A percentile compares a stretch with the other conserved stretches of the same genome.
Evolutionary conservation across 2,113 vertebrate genomes (phyloP).

Genomic region (Xerus inauris): DNA sequence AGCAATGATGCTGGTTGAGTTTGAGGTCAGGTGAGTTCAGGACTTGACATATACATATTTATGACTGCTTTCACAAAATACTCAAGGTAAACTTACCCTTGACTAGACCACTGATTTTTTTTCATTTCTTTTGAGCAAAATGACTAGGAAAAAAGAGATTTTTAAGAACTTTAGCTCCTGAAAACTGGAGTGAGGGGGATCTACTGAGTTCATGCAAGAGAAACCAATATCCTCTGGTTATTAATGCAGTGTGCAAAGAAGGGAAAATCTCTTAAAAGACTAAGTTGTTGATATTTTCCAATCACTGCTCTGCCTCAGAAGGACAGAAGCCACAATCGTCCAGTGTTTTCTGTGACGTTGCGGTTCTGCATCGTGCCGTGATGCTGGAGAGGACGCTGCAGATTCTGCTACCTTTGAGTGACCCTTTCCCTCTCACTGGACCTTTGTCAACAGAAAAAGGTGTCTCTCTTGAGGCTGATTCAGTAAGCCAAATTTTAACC

Average conservation of each 20-base stretch:
- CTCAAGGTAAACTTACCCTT: background rate
- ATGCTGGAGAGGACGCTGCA: background rate
- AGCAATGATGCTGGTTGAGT: background rate
- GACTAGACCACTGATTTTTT: background rate
- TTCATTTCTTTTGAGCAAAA: background rate
- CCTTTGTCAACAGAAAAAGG: conserved; percentile 77
- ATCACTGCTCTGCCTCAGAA: background rate
- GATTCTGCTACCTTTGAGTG: conserved; percentile 71
- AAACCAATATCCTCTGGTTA: background rate
- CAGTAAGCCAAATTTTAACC: conserved; percentile 74
- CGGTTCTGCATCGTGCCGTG: background rate
- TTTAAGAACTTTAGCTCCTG: background rate
- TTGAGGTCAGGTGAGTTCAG: background rate
- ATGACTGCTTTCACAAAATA: background rate
- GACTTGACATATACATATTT: background rate
- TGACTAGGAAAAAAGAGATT: conserved; percentile 6
- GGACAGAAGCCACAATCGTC: background rate
- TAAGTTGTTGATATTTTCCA: background rate
- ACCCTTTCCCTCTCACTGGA: conserved; percentile 78
- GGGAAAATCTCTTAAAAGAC: background rate
- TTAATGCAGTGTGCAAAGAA: background rate
- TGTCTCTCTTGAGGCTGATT: conserved; percentile 69
- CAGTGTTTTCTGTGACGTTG: background rate
- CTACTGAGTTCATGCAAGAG: background rate
- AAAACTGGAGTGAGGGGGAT: background rate